These are phyloP conservation scores for Sphenodon punctatus DNA, from an alignment of 2,797 vertebrate species.

Conservation along the genomic window DNA sequence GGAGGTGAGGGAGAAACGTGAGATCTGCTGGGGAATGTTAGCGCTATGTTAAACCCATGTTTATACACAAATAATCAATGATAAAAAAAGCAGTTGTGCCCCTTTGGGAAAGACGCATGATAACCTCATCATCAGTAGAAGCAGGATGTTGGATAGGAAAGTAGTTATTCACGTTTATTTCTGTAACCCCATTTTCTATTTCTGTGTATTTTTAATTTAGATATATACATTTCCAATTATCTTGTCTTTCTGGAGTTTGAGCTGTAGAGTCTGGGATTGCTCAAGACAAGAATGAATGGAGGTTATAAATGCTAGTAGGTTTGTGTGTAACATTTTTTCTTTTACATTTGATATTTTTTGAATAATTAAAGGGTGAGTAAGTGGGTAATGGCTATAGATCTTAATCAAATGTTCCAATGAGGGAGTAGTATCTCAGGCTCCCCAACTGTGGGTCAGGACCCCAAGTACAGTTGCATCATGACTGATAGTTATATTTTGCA, in stretches of 20 bases:
- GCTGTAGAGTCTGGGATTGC: not conserved
- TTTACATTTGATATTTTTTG: no score
- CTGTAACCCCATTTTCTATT: constrained; percentile 48
- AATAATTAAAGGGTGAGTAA: no score
- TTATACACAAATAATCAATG: not conserved
- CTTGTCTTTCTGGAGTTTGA: not conserved
- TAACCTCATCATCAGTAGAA: constrained; percentile 11
- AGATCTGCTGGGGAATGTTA: constrained; percentile 22
- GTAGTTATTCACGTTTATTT: constrained; percentile 18
- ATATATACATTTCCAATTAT: constrained; percentile 32
- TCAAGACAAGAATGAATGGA: not conserved
- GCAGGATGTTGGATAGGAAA: constrained; percentile 12
- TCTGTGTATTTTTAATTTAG: constrained; percentile 29
- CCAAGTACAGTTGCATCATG: no score
- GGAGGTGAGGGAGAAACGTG: constrained; percentile 28
- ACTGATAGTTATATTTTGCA: no score
- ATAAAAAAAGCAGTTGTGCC: not conserved
- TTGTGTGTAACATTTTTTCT: no score
- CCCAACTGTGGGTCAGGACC: no score
- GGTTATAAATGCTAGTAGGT: not conserved
- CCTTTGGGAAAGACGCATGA: no score
- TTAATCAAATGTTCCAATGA: not conserved
- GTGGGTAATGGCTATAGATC: not conserved
- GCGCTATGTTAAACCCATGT: not conserved
- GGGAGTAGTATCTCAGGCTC: no score